Evolutionary conservation across 2,888 invertebrate species (phyloP).

Genomic region (Dusona sp.): DNA sequence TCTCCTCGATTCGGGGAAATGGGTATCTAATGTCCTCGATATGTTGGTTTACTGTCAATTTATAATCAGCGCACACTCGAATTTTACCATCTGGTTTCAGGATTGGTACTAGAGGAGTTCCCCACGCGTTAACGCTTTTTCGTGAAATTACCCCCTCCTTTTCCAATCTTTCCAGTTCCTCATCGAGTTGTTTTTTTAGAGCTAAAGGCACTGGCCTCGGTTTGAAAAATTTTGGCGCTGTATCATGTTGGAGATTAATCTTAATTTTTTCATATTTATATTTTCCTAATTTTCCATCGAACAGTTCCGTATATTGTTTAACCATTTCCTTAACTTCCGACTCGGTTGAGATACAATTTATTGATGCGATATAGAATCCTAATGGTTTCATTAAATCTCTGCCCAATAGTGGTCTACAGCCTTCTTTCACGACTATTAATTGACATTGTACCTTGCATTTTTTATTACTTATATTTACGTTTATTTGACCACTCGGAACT

Average conservation of each 20-base stretch:
- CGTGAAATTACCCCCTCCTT: constrained; percentile 18
- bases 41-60: constrained; percentile 18
- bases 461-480: constrained; percentile 43
- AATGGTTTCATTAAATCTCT: constrained; percentile 66
- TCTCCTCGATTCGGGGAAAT: constrained; percentile 27
- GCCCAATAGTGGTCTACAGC: constrained; percentile 60
- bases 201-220: constrained; percentile 34
- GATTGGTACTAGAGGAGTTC: constrained; percentile 27
- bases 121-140: constrained; percentile 8
- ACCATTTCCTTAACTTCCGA: constrained; percentile 11
- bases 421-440: constrained; percentile 62
- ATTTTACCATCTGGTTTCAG: constrained; percentile 33
- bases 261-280: constrained; percentile 40
- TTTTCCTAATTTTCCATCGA: constrained; percentile 38
- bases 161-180: constrained; percentile 11
- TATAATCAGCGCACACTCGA: constrained; percentile 32
- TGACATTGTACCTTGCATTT: constrained; percentile 23
- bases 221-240: constrained; percentile 28
- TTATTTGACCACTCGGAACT: constrained; percentile 62
- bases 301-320: constrained; percentile 30
- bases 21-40: constrained; percentile 22
- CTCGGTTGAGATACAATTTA: constrained; percentile 34
- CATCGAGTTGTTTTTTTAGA: constrained; percentile 20
- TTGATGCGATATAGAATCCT: constrained; percentile 50
- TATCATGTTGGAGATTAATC: constrained; percentile 13